Evolutionary conservation across 2,797 vertebrate species (phyloP).

Genomic region (Furcifer pardalis): DNA sequence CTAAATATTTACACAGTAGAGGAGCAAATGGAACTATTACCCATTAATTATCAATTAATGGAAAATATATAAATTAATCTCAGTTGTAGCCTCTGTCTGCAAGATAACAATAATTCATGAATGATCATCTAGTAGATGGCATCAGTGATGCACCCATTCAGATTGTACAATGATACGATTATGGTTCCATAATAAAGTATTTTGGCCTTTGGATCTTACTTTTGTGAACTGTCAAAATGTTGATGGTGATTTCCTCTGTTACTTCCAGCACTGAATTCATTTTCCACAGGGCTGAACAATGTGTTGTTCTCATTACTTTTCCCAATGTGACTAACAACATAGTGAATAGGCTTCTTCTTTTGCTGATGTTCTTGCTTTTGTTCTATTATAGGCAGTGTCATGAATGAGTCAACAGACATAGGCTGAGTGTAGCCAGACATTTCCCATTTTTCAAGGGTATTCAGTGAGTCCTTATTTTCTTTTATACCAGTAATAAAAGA

Average conservation of each 20-base stretch:
- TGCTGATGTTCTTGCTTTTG: constrained; percentile 53
- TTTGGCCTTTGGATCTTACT: constrained; percentile 73
- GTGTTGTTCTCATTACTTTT: constrained; percentile 41
- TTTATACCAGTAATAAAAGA: constrained; percentile 49
- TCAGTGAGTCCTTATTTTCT: constrained; percentile 58
- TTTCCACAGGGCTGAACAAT: constrained; percentile 20
- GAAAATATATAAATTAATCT: too few species aligned
- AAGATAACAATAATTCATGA: background rate
- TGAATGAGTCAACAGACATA: constrained; percentile 52
- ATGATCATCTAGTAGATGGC: background rate
- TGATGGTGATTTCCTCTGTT: constrained; percentile 43
- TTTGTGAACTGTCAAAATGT: constrained; percentile 60
- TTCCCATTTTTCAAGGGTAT: constrained; percentile 59
- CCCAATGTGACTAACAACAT: constrained; percentile 37
- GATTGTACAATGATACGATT: constrained; percentile 6
- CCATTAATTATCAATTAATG: background rate
- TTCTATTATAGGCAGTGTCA: constrained; percentile 52
- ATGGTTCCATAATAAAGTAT: constrained; percentile 19
- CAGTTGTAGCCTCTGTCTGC: background rate
- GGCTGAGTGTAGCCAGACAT: constrained; percentile 45
- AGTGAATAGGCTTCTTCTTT: constrained; percentile 49
- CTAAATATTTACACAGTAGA: background rate
- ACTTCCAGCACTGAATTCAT: constrained; percentile 1
- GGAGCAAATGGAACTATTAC: background rate
- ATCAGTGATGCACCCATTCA: background rate